These are phyloP conservation scores for Eidolon dupreanum DNA, from an alignment of 2,797 vertebrate genomes.

Conservation along the genomic window DNA sequence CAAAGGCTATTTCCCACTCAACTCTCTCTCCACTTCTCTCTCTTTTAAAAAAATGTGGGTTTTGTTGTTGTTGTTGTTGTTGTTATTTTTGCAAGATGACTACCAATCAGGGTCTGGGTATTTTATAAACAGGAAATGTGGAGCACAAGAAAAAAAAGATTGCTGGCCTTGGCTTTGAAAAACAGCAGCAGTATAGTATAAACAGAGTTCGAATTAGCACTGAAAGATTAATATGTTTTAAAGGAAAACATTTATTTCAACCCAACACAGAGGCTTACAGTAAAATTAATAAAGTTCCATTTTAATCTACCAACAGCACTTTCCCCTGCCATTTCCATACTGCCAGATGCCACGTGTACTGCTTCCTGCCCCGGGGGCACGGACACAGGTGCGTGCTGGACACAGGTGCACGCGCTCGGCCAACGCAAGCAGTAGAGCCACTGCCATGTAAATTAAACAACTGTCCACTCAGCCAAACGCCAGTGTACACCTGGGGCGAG, in stretches of 20 bases:
- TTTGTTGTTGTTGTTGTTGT: too few species aligned
- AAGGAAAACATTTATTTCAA: conserved; percentile 34
- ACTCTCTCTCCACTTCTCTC: not conserved
- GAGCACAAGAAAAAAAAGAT: not conserved
- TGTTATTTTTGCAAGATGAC: not conserved
- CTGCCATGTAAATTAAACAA: accelerated
- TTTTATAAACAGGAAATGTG: not conserved
- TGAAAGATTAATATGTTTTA: not conserved
- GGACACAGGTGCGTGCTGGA: accelerated
- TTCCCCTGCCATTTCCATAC: not conserved
- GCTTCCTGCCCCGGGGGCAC: accelerated
- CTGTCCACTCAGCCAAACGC: accelerated
- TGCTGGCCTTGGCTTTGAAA: not conserved
- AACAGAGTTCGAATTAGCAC: not conserved
- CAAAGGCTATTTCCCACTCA: not conserved
- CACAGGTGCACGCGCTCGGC: accelerated
- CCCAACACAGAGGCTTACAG: not conserved
- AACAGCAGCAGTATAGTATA: not conserved
- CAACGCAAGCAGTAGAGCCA: accelerated
- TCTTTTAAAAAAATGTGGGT: not conserved
- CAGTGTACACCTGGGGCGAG: not conserved
- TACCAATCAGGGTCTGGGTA: accelerated
- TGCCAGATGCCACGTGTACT: accelerated
- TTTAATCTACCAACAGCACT: not conserved
- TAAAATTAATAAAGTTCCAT: not conserved